Evolutionary conservation across 2,113 vertebrate genomes (phyloP).

Genomic region (Paradoxurus hermaphroditus): DNA sequence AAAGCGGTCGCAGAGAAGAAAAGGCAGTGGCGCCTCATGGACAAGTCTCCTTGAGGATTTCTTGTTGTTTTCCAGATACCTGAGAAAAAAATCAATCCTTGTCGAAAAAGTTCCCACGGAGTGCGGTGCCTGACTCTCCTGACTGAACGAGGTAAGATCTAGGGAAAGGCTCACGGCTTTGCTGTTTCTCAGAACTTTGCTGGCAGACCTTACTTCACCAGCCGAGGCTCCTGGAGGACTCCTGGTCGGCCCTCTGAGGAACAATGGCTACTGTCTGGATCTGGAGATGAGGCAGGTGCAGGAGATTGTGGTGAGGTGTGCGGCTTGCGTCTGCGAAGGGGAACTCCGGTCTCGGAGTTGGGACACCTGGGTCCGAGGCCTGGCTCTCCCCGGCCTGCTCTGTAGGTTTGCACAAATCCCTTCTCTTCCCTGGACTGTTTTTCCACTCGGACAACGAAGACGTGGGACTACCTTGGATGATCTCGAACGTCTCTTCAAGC

Average conservation of each 20-base stretch:
- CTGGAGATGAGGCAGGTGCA: not conserved
- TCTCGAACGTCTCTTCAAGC: rapidly evolving
- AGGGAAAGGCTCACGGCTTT: not conserved
- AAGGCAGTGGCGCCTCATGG: not conserved
- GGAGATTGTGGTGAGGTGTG: not conserved
- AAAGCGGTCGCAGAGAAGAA: not conserved
- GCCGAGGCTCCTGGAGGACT: not conserved
- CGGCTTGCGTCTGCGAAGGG: not conserved
- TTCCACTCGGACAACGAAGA: rapidly evolving
- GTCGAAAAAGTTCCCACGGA: not conserved
- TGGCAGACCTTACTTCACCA: too few relatives aligned
- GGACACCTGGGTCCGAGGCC: not conserved
- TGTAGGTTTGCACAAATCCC: rapidly evolving
- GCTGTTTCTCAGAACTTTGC: not conserved
- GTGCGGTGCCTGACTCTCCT: not conserved
- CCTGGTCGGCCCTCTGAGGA: not conserved
- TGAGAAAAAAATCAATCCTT: not conserved
- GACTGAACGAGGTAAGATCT: not conserved
- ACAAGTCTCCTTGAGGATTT: not conserved
- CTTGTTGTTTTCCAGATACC: not conserved
- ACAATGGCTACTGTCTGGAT: rapidly evolving
- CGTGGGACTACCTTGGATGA: not conserved
- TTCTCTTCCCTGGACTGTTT: not conserved
- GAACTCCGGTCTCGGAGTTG: not conserved
- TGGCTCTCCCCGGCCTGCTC: not conserved